Percentiles rank a stretch among this genome's conserved stretches.
Evolutionary conservation across 2,888 invertebrate genomes (phyloP).

Genomic region (Tipula lateralis): DNA sequence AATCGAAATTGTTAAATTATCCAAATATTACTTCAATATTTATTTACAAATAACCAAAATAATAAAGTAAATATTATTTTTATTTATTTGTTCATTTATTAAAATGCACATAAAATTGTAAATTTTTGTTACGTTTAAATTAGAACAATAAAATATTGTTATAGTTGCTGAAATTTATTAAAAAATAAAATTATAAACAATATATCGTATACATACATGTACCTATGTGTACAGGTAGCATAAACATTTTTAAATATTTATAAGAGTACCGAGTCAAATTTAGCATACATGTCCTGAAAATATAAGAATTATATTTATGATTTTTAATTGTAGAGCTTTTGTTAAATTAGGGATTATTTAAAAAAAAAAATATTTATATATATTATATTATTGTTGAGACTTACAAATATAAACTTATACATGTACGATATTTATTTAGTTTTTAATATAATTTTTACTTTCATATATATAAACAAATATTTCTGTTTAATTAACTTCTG

Average conservation of each 20-base stretch:
- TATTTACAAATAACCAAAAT: not conserved
- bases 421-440: not conserved
- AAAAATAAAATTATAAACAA: not conserved
- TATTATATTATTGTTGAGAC: not conserved
- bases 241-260: not conserved
- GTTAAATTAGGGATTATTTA: not conserved
- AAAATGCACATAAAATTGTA: not conserved
- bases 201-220: not conserved
- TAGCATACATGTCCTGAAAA: not conserved
- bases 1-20: not conserved
- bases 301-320: not conserved
- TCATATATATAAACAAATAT: not conserved
- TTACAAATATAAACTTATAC: too few relatives aligned
- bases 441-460: slow-evolving; percentile 24
- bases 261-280: not conserved
- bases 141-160: not conserved
- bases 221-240: not conserved
- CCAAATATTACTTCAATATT: not conserved
- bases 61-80: not conserved
- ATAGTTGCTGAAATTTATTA: not conserved
- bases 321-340: not conserved
- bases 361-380: not conserved
- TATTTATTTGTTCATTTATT: not conserved
- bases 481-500: slow-evolving; percentile 24
- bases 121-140: not conserved